Evolutionary conservation across 2,113 vertebrate genomes (phyloP).

Genomic region (Rhynchomys soricoides): DNA sequence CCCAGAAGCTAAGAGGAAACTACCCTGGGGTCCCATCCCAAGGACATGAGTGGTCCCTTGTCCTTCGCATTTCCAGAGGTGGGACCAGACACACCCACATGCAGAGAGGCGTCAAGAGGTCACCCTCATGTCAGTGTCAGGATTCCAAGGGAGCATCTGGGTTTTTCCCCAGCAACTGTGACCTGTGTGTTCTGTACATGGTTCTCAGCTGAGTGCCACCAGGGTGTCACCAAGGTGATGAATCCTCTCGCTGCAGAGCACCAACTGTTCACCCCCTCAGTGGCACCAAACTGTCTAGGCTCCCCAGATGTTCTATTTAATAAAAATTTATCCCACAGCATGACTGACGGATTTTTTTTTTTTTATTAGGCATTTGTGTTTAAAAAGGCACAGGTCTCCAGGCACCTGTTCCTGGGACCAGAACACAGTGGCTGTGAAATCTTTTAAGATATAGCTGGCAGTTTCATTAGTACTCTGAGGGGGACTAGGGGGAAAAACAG

Average conservation of each 20-base stretch:
- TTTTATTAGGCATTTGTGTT: conserved; percentile 40
- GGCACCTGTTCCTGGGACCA: neutral
- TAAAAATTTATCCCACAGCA: conserved; percentile 54
- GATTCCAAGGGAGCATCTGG: neutral
- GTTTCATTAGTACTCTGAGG: conserved; percentile 3
- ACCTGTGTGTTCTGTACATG: neutral
- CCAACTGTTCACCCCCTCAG: conserved; percentile 46
- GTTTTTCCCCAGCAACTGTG: neutral
- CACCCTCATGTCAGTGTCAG: neutral
- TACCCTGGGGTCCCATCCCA: neutral
- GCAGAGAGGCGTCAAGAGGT: neutral
- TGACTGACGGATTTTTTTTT: conserved; percentile 43
- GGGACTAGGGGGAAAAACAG: neutral
- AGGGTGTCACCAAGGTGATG: conserved; percentile 31
- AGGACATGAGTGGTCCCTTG: neutral
- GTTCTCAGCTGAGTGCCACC: neutral
- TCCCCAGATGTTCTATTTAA: conserved; percentile 53
- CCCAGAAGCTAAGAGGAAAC: neutral
- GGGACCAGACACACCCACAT: accelerated
- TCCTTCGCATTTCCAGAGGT: neutral
- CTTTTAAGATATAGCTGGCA: neutral
- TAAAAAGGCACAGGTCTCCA: neutral
- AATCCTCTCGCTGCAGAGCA: conserved; percentile 26
- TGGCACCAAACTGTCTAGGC: neutral
- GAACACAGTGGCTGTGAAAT: neutral